Conservation (phyloP, 2,113 vertebrate species). For the Oryzias melastigma region DNA sequence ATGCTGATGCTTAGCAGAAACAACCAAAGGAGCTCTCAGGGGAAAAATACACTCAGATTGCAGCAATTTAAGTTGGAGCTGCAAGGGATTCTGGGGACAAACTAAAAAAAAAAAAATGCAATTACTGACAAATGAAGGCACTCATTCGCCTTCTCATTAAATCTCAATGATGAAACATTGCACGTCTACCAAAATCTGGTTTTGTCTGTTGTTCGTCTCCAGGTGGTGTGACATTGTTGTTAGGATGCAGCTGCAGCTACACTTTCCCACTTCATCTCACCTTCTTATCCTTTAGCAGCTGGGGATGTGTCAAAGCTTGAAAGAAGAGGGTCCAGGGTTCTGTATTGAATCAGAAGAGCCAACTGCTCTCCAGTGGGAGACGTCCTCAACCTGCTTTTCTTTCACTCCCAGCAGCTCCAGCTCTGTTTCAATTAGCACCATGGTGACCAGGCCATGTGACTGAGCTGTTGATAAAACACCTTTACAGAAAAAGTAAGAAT, state of each 20-base stretch:
- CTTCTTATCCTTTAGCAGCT: neutral
- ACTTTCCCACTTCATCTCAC: conserved; percentile 17
- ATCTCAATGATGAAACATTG: conserved; percentile 4
- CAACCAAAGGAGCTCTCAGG: neutral
- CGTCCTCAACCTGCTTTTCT: no score
- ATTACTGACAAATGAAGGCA: conserved; percentile 35
- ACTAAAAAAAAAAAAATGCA: conserved; percentile 33
- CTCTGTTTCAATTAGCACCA: no score
- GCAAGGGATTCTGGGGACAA: neutral
- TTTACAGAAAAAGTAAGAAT: no score
- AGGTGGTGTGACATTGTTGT: neutral
- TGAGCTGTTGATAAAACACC: no score
- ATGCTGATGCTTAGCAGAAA: neutral
- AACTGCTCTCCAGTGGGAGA: no score
- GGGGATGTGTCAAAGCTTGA: no score
- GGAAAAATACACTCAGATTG: conserved; percentile 24
- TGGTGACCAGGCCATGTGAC: no score
- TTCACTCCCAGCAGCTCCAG: no score
- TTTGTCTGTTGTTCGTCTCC: conserved; percentile 6
- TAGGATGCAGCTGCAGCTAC: conserved; percentile 6
- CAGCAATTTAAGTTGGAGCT: conserved; percentile 13
- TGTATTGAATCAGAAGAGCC: no score
- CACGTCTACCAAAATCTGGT: conserved; percentile 12
- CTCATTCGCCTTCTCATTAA: conserved; percentile 28
- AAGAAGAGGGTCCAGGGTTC: no score